A percentile compares a stretch with the other conserved stretches of the same genome.
Conservation (phyloP, 2,113 vertebrate genomes). For the Cyprinus carpio region DNA sequence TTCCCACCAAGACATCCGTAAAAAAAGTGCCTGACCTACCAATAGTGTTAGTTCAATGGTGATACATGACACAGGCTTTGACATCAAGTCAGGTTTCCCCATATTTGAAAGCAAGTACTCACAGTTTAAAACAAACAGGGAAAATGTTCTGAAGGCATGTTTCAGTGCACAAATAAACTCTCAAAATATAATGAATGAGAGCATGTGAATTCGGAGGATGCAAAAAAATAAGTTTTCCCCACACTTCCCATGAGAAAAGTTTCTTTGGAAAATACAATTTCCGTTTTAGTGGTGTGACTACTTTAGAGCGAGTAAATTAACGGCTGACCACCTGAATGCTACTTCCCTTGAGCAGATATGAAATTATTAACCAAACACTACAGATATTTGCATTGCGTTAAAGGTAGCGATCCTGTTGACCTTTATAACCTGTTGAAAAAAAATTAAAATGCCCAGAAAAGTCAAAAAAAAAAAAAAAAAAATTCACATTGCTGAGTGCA, state of each 20-base stretch:
- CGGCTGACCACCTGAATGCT: not conserved
- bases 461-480: constrained; percentile 17
- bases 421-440: constrained; percentile 34
- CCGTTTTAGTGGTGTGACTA: constrained; percentile 2
- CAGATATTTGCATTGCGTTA: constrained; percentile 11
- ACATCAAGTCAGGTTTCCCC: not conserved
- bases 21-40: not conserved
- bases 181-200: not conserved
- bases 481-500: constrained; percentile 51
- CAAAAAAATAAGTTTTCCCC: not conserved
- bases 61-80: not conserved
- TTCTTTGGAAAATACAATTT: constrained; percentile 30
- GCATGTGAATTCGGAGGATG: constrained; percentile 10
- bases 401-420: not conserved
- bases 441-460: constrained; percentile 32
- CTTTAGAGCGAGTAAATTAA: not conserved
- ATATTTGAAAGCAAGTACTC: constrained; percentile 1
- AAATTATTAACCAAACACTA: not conserved
- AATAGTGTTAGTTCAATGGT: not conserved
- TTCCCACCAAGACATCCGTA: not conserved
- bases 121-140: constrained; percentile 8
- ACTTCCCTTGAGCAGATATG: not conserved
- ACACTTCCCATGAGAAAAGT: not conserved
- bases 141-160: not conserved
- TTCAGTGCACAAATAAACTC: constrained; percentile 26